These are phyloP conservation scores for Callorhinus ursinus DNA, from an alignment of 2,113 vertebrate species.

Conservation along the genomic window DNA sequence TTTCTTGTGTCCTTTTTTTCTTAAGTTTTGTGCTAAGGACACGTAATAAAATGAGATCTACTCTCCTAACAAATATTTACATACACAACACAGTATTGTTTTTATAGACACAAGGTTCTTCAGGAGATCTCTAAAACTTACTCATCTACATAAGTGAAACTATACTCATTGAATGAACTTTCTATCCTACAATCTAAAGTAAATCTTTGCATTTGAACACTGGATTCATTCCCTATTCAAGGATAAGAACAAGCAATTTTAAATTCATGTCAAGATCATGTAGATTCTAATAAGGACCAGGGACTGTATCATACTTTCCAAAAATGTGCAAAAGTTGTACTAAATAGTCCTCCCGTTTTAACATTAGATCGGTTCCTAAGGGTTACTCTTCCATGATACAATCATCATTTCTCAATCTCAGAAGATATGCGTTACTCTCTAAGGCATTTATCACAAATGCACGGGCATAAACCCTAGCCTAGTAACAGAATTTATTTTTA, in stretches of 20 bases:
- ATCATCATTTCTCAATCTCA: neutral
- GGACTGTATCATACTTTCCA: neutral
- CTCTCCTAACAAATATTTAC: neutral
- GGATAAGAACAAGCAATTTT: neutral
- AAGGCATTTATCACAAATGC: neutral
- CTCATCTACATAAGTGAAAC: neutral
- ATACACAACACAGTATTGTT: neutral
- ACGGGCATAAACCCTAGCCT: neutral
- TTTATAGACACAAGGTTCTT: neutral
- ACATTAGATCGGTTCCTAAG: neutral
- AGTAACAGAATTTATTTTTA: neutral
- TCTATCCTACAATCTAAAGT: neutral
- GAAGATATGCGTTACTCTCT: neutral
- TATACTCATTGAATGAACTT: neutral
- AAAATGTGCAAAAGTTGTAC: neutral
- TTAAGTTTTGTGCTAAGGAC: neutral
- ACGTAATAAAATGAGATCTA: neutral
- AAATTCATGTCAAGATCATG: neutral
- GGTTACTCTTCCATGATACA: neutral
- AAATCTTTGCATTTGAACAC: neutral
- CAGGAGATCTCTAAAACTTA: neutral
- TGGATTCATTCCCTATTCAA: neutral
- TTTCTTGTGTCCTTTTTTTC: neutral
- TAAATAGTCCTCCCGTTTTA: neutral
- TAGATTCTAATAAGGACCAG: neutral